Evolutionary conservation across 2,888 invertebrate species (phyloP).

Genomic region (Sphinx pinastri): DNA sequence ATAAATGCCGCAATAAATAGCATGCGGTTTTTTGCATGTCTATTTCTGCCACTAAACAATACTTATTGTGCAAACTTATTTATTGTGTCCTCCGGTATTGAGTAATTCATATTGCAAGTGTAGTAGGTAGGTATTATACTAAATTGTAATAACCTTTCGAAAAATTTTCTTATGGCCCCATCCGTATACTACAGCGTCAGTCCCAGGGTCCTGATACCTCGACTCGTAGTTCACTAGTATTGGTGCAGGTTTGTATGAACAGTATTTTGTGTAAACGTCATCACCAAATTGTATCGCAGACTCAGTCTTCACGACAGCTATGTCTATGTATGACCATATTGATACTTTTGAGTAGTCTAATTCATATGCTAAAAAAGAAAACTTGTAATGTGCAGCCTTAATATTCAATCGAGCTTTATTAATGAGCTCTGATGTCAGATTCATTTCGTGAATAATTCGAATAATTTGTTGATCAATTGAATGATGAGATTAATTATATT

Average conservation of each 20-base stretch:
- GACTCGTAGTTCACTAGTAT: conserved; percentile 50
- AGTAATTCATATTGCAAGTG: neutral
- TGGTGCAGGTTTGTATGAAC: conserved; percentile 45
- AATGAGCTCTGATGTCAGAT: too few relatives aligned
- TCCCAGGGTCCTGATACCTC: conserved; percentile 40
- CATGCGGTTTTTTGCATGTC: too few relatives aligned
- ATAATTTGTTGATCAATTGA: too few relatives aligned
- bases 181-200: conserved; percentile 46
- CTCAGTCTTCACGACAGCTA: conserved; percentile 57
- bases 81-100: too few relatives aligned
- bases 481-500: too few relatives aligned
- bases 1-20: too few relatives aligned
- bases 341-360: conserved; percentile 46
- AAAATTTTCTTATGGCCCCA: conserved; percentile 49
- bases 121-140: neutral
- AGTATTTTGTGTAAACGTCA: conserved; percentile 31
- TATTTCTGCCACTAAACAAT: too few relatives aligned
- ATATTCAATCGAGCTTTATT: too few relatives aligned
- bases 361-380: conserved; percentile 47
- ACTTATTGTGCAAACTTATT: too few relatives aligned
- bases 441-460: too few relatives aligned
- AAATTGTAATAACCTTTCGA: conserved; percentile 42
- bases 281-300: conserved; percentile 45
- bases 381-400: neutral
- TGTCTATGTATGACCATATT: conserved; percentile 57